phyloP scores from a whole-genome alignment of 2,797 vertebrate species.

The Remorina albescens region DNA sequence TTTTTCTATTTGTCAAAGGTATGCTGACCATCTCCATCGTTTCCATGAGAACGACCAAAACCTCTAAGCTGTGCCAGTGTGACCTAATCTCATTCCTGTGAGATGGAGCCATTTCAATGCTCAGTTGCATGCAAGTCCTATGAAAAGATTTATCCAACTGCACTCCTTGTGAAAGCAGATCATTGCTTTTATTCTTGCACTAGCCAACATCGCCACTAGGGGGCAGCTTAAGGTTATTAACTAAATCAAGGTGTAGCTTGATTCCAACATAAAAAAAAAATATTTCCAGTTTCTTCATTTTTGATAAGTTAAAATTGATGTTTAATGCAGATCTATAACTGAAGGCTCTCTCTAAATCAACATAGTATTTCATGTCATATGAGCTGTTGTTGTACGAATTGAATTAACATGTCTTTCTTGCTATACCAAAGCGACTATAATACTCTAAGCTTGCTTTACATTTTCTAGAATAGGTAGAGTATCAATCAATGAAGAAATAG shows the following conservation, averaged over 20 bases:
- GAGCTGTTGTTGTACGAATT: slow-evolving; percentile 18
- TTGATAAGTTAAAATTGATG: background rate
- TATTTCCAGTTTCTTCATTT: slow-evolving; percentile 21
- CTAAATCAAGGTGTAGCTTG: slow-evolving; percentile 11
- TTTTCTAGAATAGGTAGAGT: slow-evolving; percentile 5
- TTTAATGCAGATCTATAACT: background rate
- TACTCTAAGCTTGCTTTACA: background rate
- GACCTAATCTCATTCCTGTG: slow-evolving; percentile 29
- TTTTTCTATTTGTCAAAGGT: slow-evolving; percentile 81
- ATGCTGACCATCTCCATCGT: slow-evolving; percentile 93
- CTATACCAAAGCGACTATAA: slow-evolving; percentile 47
- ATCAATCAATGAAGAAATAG: slow-evolving; percentile 7
- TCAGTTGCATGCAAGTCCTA: slow-evolving; percentile 12
- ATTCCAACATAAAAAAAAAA: background rate
- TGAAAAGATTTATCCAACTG: background rate
- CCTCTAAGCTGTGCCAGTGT: slow-evolving; percentile 81
- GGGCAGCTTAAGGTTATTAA: slow-evolving; percentile 44
- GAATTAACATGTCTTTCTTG: slow-evolving; percentile 24
- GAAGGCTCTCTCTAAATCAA: slow-evolving; percentile 8
- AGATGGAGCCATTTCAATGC: background rate
- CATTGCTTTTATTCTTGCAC: slow-evolving; percentile 40
- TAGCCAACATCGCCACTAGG: slow-evolving; percentile 62
- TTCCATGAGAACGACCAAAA: slow-evolving; percentile 92
- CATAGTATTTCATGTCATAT: background rate
- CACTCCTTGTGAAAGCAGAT: background rate